Percentiles rank a stretch among this genome's conserved stretches.
Conservation (phyloP, 2,888 invertebrate species). For the Sepiola atlantica region DNA sequence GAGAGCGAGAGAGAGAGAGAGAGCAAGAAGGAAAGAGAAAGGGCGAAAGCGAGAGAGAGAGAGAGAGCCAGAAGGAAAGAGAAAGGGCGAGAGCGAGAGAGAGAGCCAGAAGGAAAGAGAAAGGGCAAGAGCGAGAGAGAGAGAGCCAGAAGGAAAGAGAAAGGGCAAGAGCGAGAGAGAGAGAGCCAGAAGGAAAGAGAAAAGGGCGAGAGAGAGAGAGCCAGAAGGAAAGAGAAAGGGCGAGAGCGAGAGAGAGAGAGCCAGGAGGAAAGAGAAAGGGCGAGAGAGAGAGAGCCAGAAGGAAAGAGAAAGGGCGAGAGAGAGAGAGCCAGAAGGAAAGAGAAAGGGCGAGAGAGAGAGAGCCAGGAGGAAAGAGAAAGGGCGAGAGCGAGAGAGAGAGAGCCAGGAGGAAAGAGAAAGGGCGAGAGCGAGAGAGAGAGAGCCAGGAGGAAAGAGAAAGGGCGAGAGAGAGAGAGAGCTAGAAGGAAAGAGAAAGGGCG, state of each 20-base stretch:
- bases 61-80: neutral
- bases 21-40: neutral
- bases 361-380: neutral
- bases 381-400: neutral
- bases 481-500: neutral
- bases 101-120: neutral
- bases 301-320: neutral
- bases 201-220: neutral
- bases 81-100: neutral
- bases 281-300: neutral
- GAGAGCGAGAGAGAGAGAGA: neutral
- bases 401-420: neutral
- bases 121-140: no score
- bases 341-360: neutral
- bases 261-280: no score
- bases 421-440: neutral
- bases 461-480: neutral
- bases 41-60: neutral
- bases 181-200: no score
- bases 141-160: neutral
- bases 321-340: no score
- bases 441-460: neutral
- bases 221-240: neutral
- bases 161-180: neutral
- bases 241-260: neutral